phyloP scores from a whole-genome alignment of 2,113 vertebrate species.

The Cyrtonyx montezumae region DNA sequence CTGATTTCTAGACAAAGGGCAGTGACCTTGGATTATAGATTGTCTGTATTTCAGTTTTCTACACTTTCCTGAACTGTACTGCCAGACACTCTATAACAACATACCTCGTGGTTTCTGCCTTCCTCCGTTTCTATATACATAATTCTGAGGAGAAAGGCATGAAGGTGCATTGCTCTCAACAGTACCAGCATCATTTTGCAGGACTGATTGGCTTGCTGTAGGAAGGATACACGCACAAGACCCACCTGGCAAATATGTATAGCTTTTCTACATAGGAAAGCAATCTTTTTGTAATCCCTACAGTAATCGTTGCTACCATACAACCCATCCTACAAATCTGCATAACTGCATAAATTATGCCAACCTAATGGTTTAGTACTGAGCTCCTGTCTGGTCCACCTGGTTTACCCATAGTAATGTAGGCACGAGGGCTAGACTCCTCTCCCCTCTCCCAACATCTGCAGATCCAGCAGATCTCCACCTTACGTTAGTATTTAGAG shows the following conservation, averaged over 20 bases:
- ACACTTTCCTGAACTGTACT: background rate
- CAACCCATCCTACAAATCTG: background rate
- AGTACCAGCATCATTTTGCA: background rate
- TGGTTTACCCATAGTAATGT: background rate
- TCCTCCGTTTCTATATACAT: background rate
- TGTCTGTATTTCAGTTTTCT: background rate
- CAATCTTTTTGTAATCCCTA: background rate
- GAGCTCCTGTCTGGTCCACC: background rate
- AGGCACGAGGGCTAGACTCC: background rate
- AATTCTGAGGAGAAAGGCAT: background rate
- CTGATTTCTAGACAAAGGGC: background rate
- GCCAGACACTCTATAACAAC: background rate
- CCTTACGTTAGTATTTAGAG: accelerated
- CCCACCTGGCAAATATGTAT: background rate
- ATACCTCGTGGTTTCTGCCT: background rate
- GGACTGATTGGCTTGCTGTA: background rate
- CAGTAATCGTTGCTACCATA: background rate
- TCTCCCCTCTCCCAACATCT: accelerated
- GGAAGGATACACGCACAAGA: background rate
- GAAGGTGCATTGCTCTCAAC: background rate
- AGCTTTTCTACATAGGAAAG: background rate
- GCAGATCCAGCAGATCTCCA: background rate
- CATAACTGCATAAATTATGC: background rate
- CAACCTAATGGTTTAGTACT: background rate
- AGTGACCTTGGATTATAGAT: background rate